Evolutionary conservation across 2,113 vertebrate species (phyloP).

Genomic region (Anhinga anhinga): DNA sequence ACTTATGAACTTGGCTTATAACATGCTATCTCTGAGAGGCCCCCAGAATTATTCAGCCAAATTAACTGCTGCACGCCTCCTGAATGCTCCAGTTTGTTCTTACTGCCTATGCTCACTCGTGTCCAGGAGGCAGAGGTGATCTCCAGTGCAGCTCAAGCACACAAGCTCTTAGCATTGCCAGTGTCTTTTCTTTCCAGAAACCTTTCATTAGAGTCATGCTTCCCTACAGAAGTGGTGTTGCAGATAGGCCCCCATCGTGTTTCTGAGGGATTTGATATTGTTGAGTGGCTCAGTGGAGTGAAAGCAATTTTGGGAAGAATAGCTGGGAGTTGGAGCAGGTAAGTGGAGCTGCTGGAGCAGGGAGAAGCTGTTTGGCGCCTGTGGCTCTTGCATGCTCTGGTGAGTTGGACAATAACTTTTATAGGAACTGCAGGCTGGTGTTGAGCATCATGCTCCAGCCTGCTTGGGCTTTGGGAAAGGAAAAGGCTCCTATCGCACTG

Average conservation of each 20-base stretch:
- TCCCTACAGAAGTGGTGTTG: not conserved
- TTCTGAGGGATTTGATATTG: not conserved
- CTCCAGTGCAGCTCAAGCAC: not conserved
- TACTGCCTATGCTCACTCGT: not conserved
- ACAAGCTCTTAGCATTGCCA: not conserved
- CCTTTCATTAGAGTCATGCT: not conserved
- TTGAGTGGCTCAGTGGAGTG: not conserved
- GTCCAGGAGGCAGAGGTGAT: not conserved
- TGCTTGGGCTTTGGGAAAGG: not conserved
- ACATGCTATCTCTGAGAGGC: not conserved
- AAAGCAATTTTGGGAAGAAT: not conserved
- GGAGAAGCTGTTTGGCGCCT: not conserved
- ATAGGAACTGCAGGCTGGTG: not conserved
- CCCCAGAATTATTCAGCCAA: not conserved
- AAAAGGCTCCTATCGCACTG: not conserved
- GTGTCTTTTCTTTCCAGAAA: not conserved
- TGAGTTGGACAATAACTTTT: rapidly evolving
- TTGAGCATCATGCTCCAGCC: not conserved
- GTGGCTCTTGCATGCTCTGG: not conserved
- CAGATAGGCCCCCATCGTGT: rapidly evolving
- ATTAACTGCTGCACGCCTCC: not conserved
- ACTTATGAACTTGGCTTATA: not conserved
- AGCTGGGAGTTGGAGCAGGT: not conserved
- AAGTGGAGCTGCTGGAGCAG: not conserved
- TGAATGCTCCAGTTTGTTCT: not conserved